phyloP scores from a whole-genome alignment of 2,888 invertebrate genomes.

The Adineta ricciae region DNA sequence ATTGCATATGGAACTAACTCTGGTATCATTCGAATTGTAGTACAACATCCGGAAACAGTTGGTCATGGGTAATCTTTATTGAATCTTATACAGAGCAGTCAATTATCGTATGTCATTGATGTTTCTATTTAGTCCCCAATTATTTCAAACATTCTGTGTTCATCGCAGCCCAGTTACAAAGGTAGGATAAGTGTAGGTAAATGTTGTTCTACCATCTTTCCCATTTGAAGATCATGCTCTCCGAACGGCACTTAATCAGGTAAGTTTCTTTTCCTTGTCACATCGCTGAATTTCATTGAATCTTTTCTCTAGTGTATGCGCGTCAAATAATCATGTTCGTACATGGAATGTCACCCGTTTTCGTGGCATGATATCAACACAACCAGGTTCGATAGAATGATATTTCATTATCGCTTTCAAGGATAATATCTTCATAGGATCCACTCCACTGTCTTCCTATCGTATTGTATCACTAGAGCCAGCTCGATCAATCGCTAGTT shows the following conservation, averaged over 20 bases:
- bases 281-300: neutral
- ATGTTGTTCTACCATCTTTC: no score
- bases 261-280: neutral
- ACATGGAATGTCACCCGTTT: slow-evolving; percentile 94
- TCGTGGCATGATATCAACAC: slow-evolving; percentile 94
- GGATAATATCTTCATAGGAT: slow-evolving; percentile 52
- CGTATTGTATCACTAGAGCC: slow-evolving; percentile 77
- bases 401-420: neutral
- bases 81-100: neutral
- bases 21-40: slow-evolving; percentile 88
- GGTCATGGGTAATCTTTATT: slow-evolving; percentile 60
- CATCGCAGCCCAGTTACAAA: slow-evolving; percentile 89
- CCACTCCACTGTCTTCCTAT: slow-evolving; percentile 89
- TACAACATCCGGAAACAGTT: slow-evolving; percentile 96
- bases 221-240: slow-evolving; percentile 37
- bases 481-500: slow-evolving; percentile 50
- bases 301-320: slow-evolving; percentile 57
- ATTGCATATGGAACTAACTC: slow-evolving; percentile 92
- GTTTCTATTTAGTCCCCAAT: slow-evolving; percentile 63
- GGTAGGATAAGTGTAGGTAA: slow-evolving; percentile 50
- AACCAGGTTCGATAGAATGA: slow-evolving; percentile 62
- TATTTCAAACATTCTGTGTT: slow-evolving; percentile 94
- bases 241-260: slow-evolving; percentile 38
- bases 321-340: slow-evolving; percentile 91
- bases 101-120: neutral